phyloP scores from a whole-genome alignment of 1,140 invertebrate genomes.

The Yoshiicerus persimilis region DNA sequence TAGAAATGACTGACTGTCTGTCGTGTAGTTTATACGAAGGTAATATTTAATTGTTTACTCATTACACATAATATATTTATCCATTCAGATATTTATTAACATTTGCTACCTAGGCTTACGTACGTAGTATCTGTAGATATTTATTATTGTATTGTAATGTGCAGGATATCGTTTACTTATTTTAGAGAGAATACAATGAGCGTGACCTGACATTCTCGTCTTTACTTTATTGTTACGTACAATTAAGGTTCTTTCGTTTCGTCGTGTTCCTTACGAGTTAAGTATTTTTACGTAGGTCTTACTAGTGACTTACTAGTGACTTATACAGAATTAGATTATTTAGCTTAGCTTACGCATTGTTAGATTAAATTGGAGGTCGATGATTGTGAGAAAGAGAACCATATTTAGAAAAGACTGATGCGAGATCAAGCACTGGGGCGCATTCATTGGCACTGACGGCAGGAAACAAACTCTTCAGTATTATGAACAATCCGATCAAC shows the following conservation, averaged over 20 bases:
- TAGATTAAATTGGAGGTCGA: conserved; percentile 24
- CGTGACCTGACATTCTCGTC: not conserved
- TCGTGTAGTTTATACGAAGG: not conserved
- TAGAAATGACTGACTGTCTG: not conserved
- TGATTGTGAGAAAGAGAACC: conserved; percentile 28
- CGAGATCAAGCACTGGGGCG: not conserved
- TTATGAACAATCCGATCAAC: conserved; percentile 42
- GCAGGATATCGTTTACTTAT: not conserved
- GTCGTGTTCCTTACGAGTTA: not conserved
- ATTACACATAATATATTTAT: not conserved
- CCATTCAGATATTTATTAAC: not conserved
- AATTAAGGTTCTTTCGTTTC: not conserved
- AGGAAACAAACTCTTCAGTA: conserved; percentile 40
- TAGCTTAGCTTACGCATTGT: not conserved
- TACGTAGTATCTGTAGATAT: not conserved
- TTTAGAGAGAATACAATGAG: not conserved
- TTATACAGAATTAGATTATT: not conserved
- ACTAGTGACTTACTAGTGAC: not conserved
- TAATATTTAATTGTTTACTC: not conserved
- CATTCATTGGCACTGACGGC: conserved; percentile 36
- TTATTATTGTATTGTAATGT: not conserved
- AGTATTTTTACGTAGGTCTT: not conserved
- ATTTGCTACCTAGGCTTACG: not conserved
- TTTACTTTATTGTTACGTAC: not conserved
- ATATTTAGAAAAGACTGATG: conserved; percentile 6